Evolutionary conservation across 1,140 invertebrate species (phyloP).

Genomic region (Drosophila lini): DNA sequence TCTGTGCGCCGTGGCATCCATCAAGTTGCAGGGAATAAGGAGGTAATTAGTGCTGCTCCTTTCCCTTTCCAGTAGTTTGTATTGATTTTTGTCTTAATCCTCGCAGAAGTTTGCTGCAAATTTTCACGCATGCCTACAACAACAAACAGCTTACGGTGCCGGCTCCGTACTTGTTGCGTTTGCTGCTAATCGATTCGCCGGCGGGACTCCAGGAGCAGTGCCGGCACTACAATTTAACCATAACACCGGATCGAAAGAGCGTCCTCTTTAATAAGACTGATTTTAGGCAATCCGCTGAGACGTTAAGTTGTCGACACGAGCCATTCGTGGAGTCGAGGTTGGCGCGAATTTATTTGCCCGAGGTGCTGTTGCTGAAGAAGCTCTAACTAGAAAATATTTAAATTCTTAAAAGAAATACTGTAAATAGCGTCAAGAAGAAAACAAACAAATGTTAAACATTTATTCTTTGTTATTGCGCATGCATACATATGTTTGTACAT

Average conservation of each 20-base stretch:
- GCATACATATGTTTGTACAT: neutral
- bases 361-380: slow-evolving; percentile 72
- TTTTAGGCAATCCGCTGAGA: slow-evolving; percentile 49
- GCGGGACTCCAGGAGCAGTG: slow-evolving; percentile 66
- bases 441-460: slow-evolving; percentile 11
- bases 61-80: neutral
- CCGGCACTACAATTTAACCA: slow-evolving; percentile 65
- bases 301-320: slow-evolving; percentile 49
- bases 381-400: slow-evolving; percentile 12
- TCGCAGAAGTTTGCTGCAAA: slow-evolving; percentile 84
- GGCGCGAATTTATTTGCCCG: slow-evolving; percentile 66
- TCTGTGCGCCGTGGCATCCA: slow-evolving; percentile 83
- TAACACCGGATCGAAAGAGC: slow-evolving; percentile 45
- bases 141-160: slow-evolving; percentile 85
- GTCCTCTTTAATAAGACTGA: slow-evolving; percentile 74
- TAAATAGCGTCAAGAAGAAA: slow-evolving; percentile 21
- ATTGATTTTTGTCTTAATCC: slow-evolving; percentile 29
- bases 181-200: slow-evolving; percentile 66
- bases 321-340: slow-evolving; percentile 72
- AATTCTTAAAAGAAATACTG: neutral
- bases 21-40: slow-evolving; percentile 85
- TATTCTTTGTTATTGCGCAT: slow-evolving; percentile 39
- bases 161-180: slow-evolving; percentile 72
- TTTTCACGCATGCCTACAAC: slow-evolving; percentile 86
- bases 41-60: slow-evolving; percentile 79